These are phyloP conservation scores for Ictalurus punctatus DNA, from an alignment of 2,113 vertebrate genomes.

Conservation along the genomic window DNA sequence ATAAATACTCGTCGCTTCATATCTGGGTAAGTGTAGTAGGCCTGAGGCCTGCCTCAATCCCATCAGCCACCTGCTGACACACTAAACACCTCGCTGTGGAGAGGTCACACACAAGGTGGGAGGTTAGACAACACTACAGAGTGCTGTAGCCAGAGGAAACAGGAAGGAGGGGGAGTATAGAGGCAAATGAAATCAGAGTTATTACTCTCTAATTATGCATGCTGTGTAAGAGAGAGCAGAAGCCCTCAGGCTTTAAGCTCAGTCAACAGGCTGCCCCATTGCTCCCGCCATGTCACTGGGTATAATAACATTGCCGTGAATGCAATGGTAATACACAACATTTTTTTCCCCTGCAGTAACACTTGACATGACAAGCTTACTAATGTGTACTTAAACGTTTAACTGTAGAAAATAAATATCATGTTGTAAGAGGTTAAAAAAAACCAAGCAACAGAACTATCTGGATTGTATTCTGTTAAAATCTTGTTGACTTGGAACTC, in stretches of 20 bases:
- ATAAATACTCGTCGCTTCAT: conserved; percentile 22
- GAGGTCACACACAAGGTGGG: conserved; percentile 16
- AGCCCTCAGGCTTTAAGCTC: conserved; percentile 13
- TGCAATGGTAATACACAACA: neutral
- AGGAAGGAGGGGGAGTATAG: conserved; percentile 51
- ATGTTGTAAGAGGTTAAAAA: neutral
- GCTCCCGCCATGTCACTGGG: neutral
- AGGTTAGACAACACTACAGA: conserved; percentile 64
- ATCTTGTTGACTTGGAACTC: no score
- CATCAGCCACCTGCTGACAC: conserved; percentile 30
- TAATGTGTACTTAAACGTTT: neutral
- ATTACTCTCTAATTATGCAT: conserved; percentile 35
- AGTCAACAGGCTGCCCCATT: conserved; percentile 21
- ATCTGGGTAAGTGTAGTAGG: neutral
- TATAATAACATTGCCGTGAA: neutral
- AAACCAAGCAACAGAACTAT: neutral
- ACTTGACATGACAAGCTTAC: neutral
- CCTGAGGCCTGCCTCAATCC: conserved; percentile 16
- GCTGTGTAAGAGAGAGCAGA: conserved; percentile 33
- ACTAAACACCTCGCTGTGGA: conserved; percentile 1
- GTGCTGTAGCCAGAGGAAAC: conserved; percentile 66
- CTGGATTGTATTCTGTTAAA: neutral
- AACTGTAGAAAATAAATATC: neutral
- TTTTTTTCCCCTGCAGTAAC: neutral
- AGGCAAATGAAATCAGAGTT: conserved; percentile 9